Percentiles rank a stretch among this genome's conserved stretches.
These are phyloP conservation scores for Miltochrista miniata DNA, from an alignment of 2,888 invertebrate species.

Conservation along the genomic window DNA sequence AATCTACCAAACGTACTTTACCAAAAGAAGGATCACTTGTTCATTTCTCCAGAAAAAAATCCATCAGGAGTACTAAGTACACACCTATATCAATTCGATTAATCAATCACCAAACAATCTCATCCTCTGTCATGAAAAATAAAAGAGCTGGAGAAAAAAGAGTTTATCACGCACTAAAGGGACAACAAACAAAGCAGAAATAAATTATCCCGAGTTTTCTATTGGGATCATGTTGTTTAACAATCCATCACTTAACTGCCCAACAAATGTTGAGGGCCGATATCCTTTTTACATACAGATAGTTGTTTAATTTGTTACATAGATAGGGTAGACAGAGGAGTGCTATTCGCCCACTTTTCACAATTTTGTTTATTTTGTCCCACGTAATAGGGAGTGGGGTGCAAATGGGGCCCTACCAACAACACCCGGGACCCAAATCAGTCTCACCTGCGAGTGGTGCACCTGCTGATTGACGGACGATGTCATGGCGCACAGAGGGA, in stretches of 20 bases:
- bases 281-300: conserved; percentile 28
- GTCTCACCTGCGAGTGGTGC: too few relatives aligned
- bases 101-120: conserved; percentile 38
- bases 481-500: too few relatives aligned
- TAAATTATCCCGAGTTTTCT: conserved; percentile 36
- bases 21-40: too few relatives aligned
- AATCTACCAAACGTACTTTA: too few relatives aligned
- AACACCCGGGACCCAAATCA: too few relatives aligned
- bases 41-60: not conserved
- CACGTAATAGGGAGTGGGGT: too few relatives aligned
- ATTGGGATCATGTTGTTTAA: conserved; percentile 32
- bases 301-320: conserved; percentile 15
- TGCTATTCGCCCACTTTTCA: too few relatives aligned
- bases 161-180: conserved; percentile 34
- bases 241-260: conserved; percentile 40
- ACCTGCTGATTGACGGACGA: too few relatives aligned
- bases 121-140: conserved; percentile 27
- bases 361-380: too few relatives aligned
- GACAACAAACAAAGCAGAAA: conserved; percentile 35
- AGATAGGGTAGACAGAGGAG: too few relatives aligned
- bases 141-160: conserved; percentile 18
- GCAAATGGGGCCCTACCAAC: too few relatives aligned
- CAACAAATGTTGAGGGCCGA: conserved; percentile 34
- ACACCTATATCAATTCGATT: conserved; percentile 21
- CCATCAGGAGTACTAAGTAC: conserved; percentile 10